Evolutionary conservation across 2,797 vertebrate species (phyloP).

Genomic region (Enteromius anoplus): DNA sequence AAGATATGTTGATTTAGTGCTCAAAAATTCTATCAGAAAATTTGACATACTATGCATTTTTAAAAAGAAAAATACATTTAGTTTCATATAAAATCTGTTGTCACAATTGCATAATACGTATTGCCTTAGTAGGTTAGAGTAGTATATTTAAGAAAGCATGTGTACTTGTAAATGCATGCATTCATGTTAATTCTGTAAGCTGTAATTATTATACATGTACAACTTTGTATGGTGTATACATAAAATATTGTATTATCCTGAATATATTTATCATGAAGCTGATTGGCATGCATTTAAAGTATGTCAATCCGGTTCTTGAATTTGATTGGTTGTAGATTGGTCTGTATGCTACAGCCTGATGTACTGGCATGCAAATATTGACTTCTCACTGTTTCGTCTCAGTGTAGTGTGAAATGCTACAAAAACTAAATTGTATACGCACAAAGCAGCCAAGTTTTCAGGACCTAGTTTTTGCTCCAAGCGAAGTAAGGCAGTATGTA

Average conservation of each 20-base stretch:
- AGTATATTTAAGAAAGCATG: too few relatives aligned
- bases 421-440: background rate
- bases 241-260: background rate
- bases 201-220: background rate
- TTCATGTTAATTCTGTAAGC: background rate
- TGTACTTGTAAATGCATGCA: background rate
- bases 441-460: slow-evolving; percentile 29
- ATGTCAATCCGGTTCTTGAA: background rate
- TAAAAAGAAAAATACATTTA: too few relatives aligned
- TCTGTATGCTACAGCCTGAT: background rate
- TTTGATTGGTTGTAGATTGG: background rate
- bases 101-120: too few relatives aligned
- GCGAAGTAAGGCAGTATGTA: background rate
- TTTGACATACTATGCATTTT: too few relatives aligned
- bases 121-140: too few relatives aligned
- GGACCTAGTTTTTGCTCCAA: background rate
- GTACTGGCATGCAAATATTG: background rate
- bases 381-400: background rate
- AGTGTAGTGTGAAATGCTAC: background rate
- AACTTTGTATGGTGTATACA: background rate
- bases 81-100: too few relatives aligned
- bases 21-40: too few relatives aligned
- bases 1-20: too few relatives aligned
- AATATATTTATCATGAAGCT: background rate
- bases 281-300: background rate